Base-by-base conservation (phyloP, 2,797 vertebrate species). In the Halcyon smyrnensis region DNA sequence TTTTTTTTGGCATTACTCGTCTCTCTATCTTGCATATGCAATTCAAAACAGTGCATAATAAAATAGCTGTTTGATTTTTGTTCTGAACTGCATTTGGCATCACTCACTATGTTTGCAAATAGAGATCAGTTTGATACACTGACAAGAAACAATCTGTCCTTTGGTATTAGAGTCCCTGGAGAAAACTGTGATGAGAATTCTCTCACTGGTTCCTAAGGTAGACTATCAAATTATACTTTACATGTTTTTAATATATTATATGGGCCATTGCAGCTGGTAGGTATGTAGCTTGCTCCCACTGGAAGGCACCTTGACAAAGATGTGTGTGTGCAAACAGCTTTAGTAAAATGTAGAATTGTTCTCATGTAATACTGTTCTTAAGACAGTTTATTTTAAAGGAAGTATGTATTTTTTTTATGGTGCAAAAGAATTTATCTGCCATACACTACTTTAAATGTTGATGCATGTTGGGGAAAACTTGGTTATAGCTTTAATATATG, bases 41-140 rank as follows among this genome's bases (percentile, higher is more conserved):
- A 59, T 82, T 88, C 77, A 71, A 94, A 96, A 65, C 60, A 57
- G 48, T 5, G 3, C 34, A 82, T 82, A 85, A 89, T 81, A 86
- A 95, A 95, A 77, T 68, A 37, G 59, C 32, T 84, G 59, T 74
- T 89, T 96, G 53, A 78, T 95, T 89, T 80, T 76, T 3, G 1
- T 91, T 87, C 68, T 34, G 57, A 96, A 89, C 39, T 70, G 69
- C 43, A 36, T 45, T 90, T 65, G 92, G 57, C 67, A 94, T 95
- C 78, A 56, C 80, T 92, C 28, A 45, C 93, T 96, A 46, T 86
- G 80, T 79, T 93, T 95, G 93, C 91, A 96, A 98, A 95, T 96
- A 87, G 10, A 84, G 68, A 96, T 92, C 76, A 37, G 51, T 90
- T 82, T 93, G 89, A 96, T 93, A 62, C 51, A 68, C 54, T 94